These are phyloP conservation scores for Echiichthys vipera DNA, from an alignment of 2,797 vertebrate species.

Conservation along the genomic window DNA sequence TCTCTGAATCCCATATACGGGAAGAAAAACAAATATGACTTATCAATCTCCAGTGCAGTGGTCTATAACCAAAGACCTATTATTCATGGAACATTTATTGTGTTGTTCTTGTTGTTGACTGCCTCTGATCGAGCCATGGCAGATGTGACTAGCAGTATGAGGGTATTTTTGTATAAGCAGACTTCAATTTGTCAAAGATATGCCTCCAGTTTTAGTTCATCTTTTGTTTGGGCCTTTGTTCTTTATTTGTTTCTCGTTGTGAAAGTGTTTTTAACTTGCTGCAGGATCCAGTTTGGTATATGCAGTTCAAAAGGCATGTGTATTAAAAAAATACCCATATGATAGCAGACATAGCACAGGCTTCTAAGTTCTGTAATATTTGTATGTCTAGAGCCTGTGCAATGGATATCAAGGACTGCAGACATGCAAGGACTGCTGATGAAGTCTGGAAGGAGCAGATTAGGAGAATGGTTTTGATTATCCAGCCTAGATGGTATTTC, in stretches of 20 bases:
- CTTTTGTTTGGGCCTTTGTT: conserved; percentile 58
- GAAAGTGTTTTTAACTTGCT: conserved; percentile 33
- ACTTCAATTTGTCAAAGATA: conserved; percentile 69
- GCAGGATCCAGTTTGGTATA: conserved; percentile 45
- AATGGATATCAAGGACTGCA: conserved; percentile 66
- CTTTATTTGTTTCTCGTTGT: conserved; percentile 44
- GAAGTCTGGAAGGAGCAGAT: conserved; percentile 64
- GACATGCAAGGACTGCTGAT: conserved; percentile 61
- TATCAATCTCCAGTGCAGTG: conserved; percentile 75
- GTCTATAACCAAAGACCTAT: conserved; percentile 75
- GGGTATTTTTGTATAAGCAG: conserved; percentile 63
- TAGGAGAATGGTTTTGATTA: conserved; percentile 77
- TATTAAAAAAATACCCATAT: conserved; percentile 16
- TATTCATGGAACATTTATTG: conserved; percentile 77
- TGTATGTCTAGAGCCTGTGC: conserved; percentile 50
- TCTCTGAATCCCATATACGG: conserved; percentile 68
- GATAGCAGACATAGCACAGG: conserved; percentile 36
- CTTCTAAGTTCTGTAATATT: conserved; percentile 48
- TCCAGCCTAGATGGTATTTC: conserved; percentile 68
- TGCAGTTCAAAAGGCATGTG: conserved; percentile 12
- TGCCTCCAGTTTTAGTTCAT: conserved; percentile 59
- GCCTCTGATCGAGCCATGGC: conserved; percentile 69
- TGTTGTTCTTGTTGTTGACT: conserved; percentile 70
- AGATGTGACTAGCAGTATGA: conserved; percentile 70
- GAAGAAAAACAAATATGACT: conserved; percentile 67